Evolutionary conservation across 2,113 vertebrate species (phyloP).

Genomic region (Athene noctua): DNA sequence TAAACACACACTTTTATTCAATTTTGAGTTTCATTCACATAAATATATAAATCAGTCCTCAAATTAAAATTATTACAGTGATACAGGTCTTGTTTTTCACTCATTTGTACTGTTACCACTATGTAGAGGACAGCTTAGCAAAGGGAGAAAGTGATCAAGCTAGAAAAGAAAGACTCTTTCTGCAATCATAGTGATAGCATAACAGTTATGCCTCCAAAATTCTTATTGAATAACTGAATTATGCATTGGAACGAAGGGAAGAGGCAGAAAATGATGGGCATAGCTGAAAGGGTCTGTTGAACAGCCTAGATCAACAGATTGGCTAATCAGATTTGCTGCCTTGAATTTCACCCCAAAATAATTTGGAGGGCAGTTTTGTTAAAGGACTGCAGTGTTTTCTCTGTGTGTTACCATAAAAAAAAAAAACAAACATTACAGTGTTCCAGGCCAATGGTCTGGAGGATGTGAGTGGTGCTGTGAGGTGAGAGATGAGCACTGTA

Average conservation of each 20-base stretch:
- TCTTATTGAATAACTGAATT: not conserved
- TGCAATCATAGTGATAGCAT: not conserved
- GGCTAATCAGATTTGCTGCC: not conserved
- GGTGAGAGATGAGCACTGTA: not conserved
- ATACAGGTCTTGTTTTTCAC: not conserved
- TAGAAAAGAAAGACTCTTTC: not conserved
- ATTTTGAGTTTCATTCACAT: not conserved
- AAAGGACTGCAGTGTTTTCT: not conserved
- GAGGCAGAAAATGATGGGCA: not conserved
- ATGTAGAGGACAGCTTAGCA: not conserved
- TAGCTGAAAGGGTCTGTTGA: not conserved
- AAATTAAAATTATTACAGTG: not conserved
- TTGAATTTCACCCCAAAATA: not conserved
- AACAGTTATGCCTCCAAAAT: not conserved
- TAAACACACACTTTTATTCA: not conserved
- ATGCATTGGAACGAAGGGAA: not conserved
- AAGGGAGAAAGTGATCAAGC: not conserved
- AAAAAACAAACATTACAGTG: not conserved
- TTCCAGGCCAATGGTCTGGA: not conserved
- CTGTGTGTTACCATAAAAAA: not conserved
- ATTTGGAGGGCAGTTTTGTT: not conserved
- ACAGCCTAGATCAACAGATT: not conserved
- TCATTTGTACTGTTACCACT: not conserved
- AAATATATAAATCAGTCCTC: not conserved
- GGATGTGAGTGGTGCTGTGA: not conserved